Evolutionary conservation across 2,797 vertebrate genomes (phyloP).

Genomic region (Chromis chromis): DNA sequence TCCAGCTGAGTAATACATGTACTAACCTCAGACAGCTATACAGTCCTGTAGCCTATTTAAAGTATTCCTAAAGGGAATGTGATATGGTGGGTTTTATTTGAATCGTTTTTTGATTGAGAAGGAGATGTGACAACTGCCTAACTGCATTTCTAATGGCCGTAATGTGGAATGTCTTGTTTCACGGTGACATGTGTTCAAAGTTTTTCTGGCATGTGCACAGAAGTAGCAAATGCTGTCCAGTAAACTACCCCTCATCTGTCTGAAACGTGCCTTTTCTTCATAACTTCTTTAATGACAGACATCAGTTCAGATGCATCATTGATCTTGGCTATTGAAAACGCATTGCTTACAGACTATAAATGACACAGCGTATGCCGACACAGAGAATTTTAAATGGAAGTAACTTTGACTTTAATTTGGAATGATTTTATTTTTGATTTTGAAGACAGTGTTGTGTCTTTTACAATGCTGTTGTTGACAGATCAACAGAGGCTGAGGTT

Average conservation of each 20-base stretch:
- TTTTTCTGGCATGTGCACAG: conserved; percentile 53
- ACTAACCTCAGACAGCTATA: conserved; percentile 68
- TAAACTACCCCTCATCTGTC: conserved; percentile 47
- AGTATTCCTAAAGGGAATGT: conserved; percentile 64
- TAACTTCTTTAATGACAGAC: neutral
- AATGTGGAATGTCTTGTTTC: conserved; percentile 59
- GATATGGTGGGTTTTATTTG: conserved; percentile 63
- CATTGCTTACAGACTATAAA: conserved; percentile 18
- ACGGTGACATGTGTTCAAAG: conserved; percentile 75
- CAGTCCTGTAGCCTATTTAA: conserved; percentile 68
- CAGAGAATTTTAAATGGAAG: neutral
- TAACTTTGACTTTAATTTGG: neutral
- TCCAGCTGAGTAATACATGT: conserved; percentile 78
- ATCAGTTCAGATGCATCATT: conserved; percentile 19
- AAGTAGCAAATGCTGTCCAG: conserved; percentile 63
- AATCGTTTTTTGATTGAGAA: conserved; percentile 61
- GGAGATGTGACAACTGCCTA: conserved; percentile 61
- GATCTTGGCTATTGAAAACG: conserved; percentile 22
- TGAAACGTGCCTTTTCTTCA: conserved; percentile 46
- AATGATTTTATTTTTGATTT: conserved; percentile 18
- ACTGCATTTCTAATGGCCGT: conserved; percentile 61
- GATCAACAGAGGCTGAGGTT: conserved; percentile 16
- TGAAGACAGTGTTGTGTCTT: neutral
- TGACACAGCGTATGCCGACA: conserved; percentile 22
- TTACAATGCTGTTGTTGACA: conserved; percentile 8